Conservation (phyloP, 1,140 invertebrate genomes). For the Acromyrmex echinatior region DNA sequence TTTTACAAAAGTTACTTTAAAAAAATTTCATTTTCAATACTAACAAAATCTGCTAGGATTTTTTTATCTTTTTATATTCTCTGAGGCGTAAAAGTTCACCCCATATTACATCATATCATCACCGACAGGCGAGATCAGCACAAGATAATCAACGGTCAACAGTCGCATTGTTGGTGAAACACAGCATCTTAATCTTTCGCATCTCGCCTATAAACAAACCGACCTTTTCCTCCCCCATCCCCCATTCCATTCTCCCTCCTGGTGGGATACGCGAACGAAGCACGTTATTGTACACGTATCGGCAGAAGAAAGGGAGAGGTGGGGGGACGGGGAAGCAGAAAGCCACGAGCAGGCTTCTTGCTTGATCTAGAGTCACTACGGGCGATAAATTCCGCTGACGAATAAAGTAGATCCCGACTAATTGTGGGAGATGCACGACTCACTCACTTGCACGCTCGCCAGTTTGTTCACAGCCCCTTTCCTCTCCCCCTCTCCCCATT, state of each 20-base stretch:
- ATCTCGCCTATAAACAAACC: slow-evolving; percentile 84
- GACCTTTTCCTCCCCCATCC: slow-evolving; percentile 24
- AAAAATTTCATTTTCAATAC: neutral
- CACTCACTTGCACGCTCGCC: slow-evolving; percentile 78
- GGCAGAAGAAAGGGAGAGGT: slow-evolving; percentile 35
- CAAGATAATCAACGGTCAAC: slow-evolving; percentile 54
- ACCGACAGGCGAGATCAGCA: slow-evolving; percentile 42
- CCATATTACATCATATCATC: neutral
- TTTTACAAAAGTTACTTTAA: neutral
- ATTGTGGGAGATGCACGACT: slow-evolving; percentile 86
- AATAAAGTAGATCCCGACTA: slow-evolving; percentile 86
- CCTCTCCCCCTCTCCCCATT: neutral
- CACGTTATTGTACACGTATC: slow-evolving; percentile 66
- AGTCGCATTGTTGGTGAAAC: slow-evolving; percentile 72
- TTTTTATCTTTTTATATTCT: slow-evolving; percentile 9
- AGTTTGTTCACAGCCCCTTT: slow-evolving; percentile 34
- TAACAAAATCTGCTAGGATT: neutral
- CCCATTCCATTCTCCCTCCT: slow-evolving; percentile 7
- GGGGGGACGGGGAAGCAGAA: slow-evolving; percentile 38
- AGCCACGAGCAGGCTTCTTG: slow-evolving; percentile 47
- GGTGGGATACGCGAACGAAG: slow-evolving; percentile 48
- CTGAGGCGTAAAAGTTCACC: neutral
- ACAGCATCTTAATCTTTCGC: slow-evolving; percentile 82
- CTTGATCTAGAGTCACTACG: slow-evolving; percentile 83
- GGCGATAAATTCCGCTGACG: slow-evolving; percentile 84